Evolutionary conservation across 2,888 invertebrate species (phyloP).

Genomic region (Leptinotarsa tumamoca): DNA sequence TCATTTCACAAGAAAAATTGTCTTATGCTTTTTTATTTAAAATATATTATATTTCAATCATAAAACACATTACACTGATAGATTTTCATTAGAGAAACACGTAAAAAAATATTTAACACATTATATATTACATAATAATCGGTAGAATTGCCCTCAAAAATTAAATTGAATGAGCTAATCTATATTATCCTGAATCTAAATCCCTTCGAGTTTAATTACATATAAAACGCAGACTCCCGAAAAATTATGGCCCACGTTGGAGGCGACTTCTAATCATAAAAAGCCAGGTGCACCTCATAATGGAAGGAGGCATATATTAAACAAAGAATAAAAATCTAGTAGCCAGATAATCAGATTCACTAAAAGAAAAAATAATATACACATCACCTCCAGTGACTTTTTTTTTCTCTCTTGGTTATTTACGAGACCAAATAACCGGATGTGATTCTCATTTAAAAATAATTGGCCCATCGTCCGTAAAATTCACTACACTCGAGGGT

Average conservation of each 20-base stretch:
- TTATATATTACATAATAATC: too few relatives aligned
- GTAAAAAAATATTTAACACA: too few relatives aligned
- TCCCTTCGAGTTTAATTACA: neutral
- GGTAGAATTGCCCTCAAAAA: neutral
- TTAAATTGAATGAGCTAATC: neutral
- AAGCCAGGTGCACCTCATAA: slow-evolving; percentile 5
- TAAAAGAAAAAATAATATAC: slow-evolving; percentile 41
- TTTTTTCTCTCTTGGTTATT: slow-evolving; percentile 24
- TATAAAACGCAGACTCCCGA: slow-evolving; percentile 3
- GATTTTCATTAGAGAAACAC: too few relatives aligned
- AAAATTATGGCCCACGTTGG: slow-evolving; percentile 5
- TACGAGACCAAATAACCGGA: slow-evolving; percentile 45
- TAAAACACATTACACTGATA: too few relatives aligned
- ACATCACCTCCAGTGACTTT: slow-evolving; percentile 42
- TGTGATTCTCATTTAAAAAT: slow-evolving; percentile 52
- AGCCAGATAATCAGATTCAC: slow-evolving; percentile 22
- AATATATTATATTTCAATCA: too few relatives aligned
- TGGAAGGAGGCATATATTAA: neutral
- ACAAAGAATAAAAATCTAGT: slow-evolving; percentile 19
- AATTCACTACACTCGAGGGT: slow-evolving; percentile 42
- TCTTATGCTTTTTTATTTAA: too few relatives aligned
- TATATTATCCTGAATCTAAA: neutral
- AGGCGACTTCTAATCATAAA: neutral
- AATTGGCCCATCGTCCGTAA: slow-evolving; percentile 45
- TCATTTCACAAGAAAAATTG: too few relatives aligned